phyloP scores from a whole-genome alignment of 2,797 vertebrate species.

The Emydoidea blandingii region DNA sequence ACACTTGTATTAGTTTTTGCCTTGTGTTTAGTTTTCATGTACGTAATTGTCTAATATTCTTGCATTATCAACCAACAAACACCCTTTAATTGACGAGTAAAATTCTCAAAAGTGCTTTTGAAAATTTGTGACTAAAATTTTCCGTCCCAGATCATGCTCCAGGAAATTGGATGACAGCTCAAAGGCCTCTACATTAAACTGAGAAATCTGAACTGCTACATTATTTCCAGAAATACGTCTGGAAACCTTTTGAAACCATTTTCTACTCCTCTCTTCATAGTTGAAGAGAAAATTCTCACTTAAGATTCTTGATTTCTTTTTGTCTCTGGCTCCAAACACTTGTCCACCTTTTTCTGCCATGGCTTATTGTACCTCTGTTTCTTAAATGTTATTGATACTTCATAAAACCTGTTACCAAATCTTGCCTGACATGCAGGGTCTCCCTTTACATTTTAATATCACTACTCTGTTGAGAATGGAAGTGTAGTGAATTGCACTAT shows the following conservation, averaged over 20 bases:
- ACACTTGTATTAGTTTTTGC: not conserved
- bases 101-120: not conserved
- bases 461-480: not conserved
- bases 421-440: not conserved
- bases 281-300: not conserved
- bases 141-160: not conserved
- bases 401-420: fast-evolving
- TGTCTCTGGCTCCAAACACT: not conserved
- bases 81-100: too few relatives aligned
- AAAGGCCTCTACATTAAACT: fast-evolving
- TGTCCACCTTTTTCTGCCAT: not conserved
- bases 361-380: not conserved
- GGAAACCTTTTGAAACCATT: not conserved
- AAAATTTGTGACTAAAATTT: not conserved
- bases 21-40: not conserved
- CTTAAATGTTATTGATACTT: not conserved
- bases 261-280: not conserved
- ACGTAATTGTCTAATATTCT: not conserved
- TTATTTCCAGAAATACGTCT: not conserved
- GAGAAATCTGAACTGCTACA: not conserved
- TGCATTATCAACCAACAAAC: not conserved
- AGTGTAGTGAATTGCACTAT: not conserved
- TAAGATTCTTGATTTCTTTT: not conserved
- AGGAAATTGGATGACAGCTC: not conserved
- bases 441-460: not conserved